Percentiles rank a stretch among this genome's conserved stretches.
Evolutionary conservation across 2,888 invertebrate genomes (phyloP).

Genomic region (Malachius bipustulatus): DNA sequence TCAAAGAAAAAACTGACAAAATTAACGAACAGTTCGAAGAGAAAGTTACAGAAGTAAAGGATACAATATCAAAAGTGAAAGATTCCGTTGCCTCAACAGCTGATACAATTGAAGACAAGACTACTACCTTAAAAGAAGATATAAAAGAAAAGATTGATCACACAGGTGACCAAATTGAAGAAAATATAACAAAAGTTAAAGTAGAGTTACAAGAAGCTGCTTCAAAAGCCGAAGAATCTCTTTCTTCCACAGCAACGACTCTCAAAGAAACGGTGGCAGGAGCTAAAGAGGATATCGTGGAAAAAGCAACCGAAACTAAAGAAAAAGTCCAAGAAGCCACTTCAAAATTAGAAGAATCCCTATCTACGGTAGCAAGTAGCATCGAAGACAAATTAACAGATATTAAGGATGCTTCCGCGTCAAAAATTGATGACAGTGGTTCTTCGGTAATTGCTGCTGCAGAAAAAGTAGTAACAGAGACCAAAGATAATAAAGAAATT

Average conservation of each 20-base stretch:
- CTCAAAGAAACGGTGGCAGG: neutral
- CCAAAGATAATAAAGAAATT: no score
- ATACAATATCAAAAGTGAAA: slow-evolving; percentile 4
- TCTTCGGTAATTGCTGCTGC: no score
- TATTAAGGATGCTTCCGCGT: no score
- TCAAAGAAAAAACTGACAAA: neutral
- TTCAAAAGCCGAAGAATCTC: slow-evolving; percentile 7
- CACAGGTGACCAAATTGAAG: slow-evolving; percentile 31
- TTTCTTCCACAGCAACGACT: no score
- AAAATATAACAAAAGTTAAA: slow-evolving; percentile 8
- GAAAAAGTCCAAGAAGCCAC: no score
- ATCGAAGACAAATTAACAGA: no score
- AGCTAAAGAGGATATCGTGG: neutral
- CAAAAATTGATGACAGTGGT: no score
- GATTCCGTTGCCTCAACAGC: slow-evolving; percentile 11
- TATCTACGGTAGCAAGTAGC: slow-evolving; percentile 5
- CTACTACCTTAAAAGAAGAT: slow-evolving; percentile 26
- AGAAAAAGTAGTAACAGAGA: no score
- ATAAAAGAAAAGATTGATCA: slow-evolving; percentile 15
- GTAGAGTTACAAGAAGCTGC: slow-evolving; percentile 6
- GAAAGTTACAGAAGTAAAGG: neutral
- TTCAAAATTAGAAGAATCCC: slow-evolving; percentile 9
- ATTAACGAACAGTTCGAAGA: neutral
- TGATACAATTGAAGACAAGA: slow-evolving; percentile 16
- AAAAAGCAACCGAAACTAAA: slow-evolving; percentile 1